Evolutionary conservation across 2,888 invertebrate genomes (phyloP).

Genomic region (Standfussiana lucernea): DNA sequence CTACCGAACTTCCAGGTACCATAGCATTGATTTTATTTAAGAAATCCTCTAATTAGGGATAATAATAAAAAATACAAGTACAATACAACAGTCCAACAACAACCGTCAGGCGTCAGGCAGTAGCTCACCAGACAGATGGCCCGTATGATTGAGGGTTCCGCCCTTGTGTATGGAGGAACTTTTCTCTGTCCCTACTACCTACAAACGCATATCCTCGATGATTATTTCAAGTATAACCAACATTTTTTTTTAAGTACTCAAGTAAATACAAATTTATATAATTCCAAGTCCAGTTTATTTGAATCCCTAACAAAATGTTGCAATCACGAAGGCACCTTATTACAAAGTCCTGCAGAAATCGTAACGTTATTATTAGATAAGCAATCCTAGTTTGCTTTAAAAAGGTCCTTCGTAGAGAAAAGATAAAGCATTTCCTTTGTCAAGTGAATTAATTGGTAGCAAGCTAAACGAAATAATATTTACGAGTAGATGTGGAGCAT

Average conservation of each 20-base stretch:
- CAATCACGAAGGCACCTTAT: not conserved
- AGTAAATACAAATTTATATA: not conserved
- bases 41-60: not conserved
- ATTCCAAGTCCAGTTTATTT: not conserved
- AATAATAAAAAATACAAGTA: not conserved
- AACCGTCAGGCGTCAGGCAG: not conserved
- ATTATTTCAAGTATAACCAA: not conserved
- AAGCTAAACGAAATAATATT: slow-evolving; percentile 46
- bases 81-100: not conserved
- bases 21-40: not conserved
- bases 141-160: not conserved
- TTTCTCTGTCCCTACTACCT: not conserved
- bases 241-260: not conserved
- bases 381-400: slow-evolving; percentile 21
- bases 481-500: slow-evolving; percentile 17
- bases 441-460: slow-evolving; percentile 46
- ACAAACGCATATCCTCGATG: not conserved
- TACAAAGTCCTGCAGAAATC: not conserved
- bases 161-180: not conserved
- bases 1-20: not conserved
- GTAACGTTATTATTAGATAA: slow-evolving; percentile 1
- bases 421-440: slow-evolving; percentile 38
- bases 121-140: not conserved
- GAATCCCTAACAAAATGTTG: not conserved
- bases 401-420: slow-evolving; percentile 25